A percentile compares a stretch with the other conserved stretches of the same genome.
Evolutionary conservation across 2,113 vertebrate species (phyloP).

Genomic region (Lycaon pictus): DNA sequence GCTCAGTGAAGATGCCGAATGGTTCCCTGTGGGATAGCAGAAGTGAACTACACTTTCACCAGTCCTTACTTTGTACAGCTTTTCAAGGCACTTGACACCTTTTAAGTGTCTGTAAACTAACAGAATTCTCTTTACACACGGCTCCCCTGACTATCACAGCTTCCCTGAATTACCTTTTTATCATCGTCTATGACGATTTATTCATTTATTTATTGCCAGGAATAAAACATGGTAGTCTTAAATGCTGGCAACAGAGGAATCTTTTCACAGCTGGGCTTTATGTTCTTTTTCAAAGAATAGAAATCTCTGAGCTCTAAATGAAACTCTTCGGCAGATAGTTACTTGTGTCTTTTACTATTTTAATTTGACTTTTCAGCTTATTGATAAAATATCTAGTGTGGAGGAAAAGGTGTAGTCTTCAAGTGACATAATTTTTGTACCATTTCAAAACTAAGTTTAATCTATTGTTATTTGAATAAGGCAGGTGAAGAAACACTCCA

Average conservation of each 20-base stretch:
- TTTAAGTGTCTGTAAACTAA: slow-evolving; percentile 84
- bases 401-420: slow-evolving; percentile 37
- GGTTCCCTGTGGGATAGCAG: background rate
- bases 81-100: slow-evolving; percentile 85
- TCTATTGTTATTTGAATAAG: slow-evolving; percentile 57
- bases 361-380: slow-evolving; percentile 64
- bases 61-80: slow-evolving; percentile 79
- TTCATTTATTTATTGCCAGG: slow-evolving; percentile 30
- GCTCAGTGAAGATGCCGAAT: slow-evolving; percentile 40
- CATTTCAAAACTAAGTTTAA: slow-evolving; percentile 52
- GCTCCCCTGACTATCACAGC: slow-evolving; percentile 65
- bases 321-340: background rate
- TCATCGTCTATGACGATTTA: background rate
- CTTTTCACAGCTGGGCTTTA: background rate
- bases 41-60: slow-evolving; percentile 72
- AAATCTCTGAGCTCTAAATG: background rate
- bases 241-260: slow-evolving; percentile 25
- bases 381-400: background rate
- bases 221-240: slow-evolving; percentile 73
- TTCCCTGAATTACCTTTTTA: slow-evolving; percentile 76
- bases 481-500: background rate
- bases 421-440: slow-evolving; percentile 44
- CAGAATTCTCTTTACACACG: slow-evolving; percentile 71
- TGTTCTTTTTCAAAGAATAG: slow-evolving; percentile 24
- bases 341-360: slow-evolving; percentile 43